Evolutionary conservation across 2,888 invertebrate species (phyloP).

Genomic region (Latrodectus hesperus): DNA sequence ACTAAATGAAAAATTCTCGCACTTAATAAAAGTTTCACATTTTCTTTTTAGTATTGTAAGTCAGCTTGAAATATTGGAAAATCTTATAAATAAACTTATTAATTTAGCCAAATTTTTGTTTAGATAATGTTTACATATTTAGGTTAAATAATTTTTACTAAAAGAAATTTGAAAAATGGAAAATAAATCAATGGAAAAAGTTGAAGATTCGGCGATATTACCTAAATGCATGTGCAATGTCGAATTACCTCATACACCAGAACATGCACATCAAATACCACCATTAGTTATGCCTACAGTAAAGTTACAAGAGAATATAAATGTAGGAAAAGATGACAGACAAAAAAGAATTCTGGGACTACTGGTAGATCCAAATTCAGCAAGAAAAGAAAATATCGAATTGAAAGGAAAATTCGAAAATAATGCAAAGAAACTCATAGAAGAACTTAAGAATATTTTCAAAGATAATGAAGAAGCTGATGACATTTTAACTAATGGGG

Average conservation of each 20-base stretch:
- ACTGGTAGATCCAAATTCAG: slow-evolving; percentile 6
- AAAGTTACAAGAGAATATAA: background rate
- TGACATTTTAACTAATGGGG: background rate
- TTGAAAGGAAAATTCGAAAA: slow-evolving; percentile 27
- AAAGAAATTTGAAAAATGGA: background rate
- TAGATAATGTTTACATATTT: no score
- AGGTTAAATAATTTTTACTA: no score
- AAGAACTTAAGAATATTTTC: slow-evolving; percentile 2
- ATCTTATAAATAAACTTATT: no score
- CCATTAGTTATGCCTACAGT: slow-evolving; percentile 1
- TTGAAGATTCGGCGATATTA: slow-evolving; percentile 6
- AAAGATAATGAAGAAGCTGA: background rate
- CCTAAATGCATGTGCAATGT: slow-evolving; percentile 51
- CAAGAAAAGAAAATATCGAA: slow-evolving; percentile 20
- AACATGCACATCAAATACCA: slow-evolving; percentile 29
- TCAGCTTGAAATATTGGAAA: no score
- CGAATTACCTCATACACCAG: slow-evolving; percentile 27
- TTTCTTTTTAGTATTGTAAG: no score
- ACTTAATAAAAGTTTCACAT: no score
- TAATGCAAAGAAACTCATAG: slow-evolving; percentile 21
- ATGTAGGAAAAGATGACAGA: slow-evolving; percentile 4
- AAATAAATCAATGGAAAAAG: background rate
- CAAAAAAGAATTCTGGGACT: slow-evolving; percentile 22
- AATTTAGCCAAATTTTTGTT: no score
- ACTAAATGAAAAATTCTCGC: no score